Conservation (phyloP, 2,888 invertebrate species). For the Atethmia centrago region DNA sequence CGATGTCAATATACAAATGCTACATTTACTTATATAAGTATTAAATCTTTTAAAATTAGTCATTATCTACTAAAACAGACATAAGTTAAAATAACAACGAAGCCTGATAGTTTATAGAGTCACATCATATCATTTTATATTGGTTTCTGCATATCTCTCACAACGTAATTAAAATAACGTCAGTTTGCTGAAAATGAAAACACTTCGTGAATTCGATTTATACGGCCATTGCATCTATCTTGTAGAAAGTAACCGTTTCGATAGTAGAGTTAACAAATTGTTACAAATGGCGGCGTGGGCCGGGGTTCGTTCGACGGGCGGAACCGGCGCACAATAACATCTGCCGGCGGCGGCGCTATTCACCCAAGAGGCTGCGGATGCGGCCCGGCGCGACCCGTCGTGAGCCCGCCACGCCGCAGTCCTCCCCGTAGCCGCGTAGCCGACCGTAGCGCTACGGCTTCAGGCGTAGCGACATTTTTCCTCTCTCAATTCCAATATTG, state of each 20-base stretch:
- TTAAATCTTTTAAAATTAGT: not conserved
- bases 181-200: conserved; percentile 43
- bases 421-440: conserved; percentile 28
- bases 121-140: not conserved
- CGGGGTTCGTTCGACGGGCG: conserved; percentile 59
- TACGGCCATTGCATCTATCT: conserved; percentile 65
- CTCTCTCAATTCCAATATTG: conserved; percentile 51
- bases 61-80: not conserved
- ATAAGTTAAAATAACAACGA: not conserved
- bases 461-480: conserved; percentile 48
- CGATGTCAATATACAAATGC: not conserved
- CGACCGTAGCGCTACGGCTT: conserved; percentile 42
- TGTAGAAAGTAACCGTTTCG: conserved; percentile 61
- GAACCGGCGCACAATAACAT: conserved; percentile 68
- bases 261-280: conserved; percentile 76
- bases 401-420: conserved; percentile 27
- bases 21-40: not conserved
- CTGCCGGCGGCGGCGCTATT: conserved; percentile 59
- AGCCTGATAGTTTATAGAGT: not conserved
- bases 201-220: conserved; percentile 62
- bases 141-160: conserved; percentile 15
- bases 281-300: conserved; percentile 74
- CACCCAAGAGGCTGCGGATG: conserved; percentile 54
- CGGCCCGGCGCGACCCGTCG: conserved; percentile 39
- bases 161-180: conserved; percentile 45